Conservation (phyloP, 2,797 vertebrate genomes). For the Babyrousa celebensis region DNA sequence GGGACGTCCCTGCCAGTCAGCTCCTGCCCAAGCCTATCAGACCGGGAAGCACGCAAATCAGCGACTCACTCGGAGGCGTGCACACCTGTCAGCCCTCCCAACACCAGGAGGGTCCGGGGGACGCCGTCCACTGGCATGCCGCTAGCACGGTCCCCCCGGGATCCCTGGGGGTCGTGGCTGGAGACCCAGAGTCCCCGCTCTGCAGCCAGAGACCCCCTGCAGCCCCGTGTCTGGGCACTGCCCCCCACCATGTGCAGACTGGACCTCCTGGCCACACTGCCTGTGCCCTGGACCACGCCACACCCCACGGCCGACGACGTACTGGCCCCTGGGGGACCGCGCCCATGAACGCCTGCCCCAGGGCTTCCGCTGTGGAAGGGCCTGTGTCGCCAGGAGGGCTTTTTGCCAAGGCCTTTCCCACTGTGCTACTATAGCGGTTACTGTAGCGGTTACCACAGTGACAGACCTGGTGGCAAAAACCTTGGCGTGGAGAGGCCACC, state of each 20-base stretch:
- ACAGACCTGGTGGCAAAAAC: not conserved
- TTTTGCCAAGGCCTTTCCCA: constrained; percentile 29
- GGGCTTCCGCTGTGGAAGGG: fast-evolving
- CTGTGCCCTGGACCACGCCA: not conserved
- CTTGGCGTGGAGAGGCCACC: no score
- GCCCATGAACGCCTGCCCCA: fast-evolving
- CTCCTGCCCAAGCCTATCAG: not conserved
- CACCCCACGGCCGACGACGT: not conserved
- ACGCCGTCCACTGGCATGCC: not conserved
- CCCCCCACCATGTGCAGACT: fast-evolving
- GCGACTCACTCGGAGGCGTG: not conserved
- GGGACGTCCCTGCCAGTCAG: no score
- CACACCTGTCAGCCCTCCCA: not conserved
- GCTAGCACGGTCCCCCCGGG: not conserved
- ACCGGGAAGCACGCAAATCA: no score
- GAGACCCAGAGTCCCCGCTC: not conserved
- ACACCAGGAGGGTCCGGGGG: not conserved
- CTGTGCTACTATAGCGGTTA: fast-evolving
- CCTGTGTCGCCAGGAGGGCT: fast-evolving
- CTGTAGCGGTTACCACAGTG: not conserved
- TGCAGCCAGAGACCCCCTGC: not conserved
- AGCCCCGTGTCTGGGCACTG: not conserved
- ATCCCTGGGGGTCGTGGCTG: not conserved
- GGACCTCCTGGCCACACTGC: not conserved
- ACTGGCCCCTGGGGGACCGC: not conserved